Conservation (phyloP, 2,113 vertebrate species). For the Alexandromys fortis region DNA sequence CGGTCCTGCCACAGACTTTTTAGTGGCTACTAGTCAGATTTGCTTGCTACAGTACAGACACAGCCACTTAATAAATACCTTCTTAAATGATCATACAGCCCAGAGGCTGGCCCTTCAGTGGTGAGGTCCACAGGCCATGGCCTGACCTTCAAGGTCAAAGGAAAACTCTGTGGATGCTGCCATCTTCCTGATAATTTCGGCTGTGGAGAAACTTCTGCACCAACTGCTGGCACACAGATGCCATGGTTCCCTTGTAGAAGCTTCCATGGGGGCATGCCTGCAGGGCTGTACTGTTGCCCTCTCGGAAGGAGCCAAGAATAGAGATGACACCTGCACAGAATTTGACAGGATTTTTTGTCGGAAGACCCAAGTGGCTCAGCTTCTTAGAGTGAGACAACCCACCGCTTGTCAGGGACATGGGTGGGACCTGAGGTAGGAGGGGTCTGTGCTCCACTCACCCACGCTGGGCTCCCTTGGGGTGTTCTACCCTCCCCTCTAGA, state of each 20-base stretch:
- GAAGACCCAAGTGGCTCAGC: neutral
- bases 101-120: neutral
- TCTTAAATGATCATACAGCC: neutral
- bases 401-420: fast-evolving
- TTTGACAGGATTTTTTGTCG: neutral
- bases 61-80: neutral
- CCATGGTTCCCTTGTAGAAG: fast-evolving
- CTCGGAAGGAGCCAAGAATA: neutral
- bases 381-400: neutral
- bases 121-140: fast-evolving
- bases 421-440: neutral
- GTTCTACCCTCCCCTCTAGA: neutral
- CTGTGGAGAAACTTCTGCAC: fast-evolving
- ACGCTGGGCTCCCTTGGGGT: neutral
- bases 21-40: neutral
- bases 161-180: neutral
- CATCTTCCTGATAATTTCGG: neutral
- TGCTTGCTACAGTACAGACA: neutral
- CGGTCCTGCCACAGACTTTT: neutral
- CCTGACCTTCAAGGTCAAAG: fast-evolving
- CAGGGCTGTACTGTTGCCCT: neutral
- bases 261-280: fast-evolving
- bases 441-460: neutral
- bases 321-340: fast-evolving
- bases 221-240: fast-evolving